These are phyloP conservation scores for Bombus huntii DNA, from an alignment of 1,140 invertebrate genomes.

Conservation along the genomic window DNA sequence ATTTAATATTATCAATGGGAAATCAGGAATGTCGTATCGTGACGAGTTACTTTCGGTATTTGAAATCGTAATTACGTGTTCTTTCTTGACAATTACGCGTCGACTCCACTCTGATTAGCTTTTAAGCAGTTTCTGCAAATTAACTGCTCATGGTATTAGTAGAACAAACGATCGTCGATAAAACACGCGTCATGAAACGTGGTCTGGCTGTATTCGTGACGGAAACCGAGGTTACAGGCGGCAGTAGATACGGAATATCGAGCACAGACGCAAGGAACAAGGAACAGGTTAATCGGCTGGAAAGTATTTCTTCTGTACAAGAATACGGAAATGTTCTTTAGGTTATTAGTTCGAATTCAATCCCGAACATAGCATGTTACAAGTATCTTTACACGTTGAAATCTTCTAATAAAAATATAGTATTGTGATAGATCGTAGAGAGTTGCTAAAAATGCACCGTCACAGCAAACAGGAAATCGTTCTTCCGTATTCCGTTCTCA, in stretches of 20 bases:
- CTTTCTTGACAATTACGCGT: background rate
- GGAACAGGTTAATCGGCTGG: slow-evolving; percentile 9
- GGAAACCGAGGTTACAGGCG: background rate
- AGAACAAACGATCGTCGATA: slow-evolving; percentile 6
- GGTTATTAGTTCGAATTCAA: background rate
- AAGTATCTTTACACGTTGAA: background rate
- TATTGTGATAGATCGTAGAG: too few species aligned
- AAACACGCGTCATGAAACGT: slow-evolving; percentile 22
- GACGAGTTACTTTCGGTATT: too few species aligned
- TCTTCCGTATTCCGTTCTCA: too few species aligned
- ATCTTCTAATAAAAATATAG: background rate
- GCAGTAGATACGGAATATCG: background rate
- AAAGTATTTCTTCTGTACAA: background rate
- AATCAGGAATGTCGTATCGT: background rate
- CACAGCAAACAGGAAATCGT: too few species aligned
- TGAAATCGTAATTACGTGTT: too few species aligned
- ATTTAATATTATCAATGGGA: background rate
- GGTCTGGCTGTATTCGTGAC: background rate
- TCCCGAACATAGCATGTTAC: too few species aligned
- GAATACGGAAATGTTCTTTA: background rate
- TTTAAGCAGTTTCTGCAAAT: background rate
- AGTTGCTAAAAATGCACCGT: too few species aligned
- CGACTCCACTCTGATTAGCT: background rate
- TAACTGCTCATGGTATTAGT: background rate
- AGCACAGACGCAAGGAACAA: background rate